Conservation (phyloP, 2,113 vertebrate species). For the Dermatemys mawii region DNA sequence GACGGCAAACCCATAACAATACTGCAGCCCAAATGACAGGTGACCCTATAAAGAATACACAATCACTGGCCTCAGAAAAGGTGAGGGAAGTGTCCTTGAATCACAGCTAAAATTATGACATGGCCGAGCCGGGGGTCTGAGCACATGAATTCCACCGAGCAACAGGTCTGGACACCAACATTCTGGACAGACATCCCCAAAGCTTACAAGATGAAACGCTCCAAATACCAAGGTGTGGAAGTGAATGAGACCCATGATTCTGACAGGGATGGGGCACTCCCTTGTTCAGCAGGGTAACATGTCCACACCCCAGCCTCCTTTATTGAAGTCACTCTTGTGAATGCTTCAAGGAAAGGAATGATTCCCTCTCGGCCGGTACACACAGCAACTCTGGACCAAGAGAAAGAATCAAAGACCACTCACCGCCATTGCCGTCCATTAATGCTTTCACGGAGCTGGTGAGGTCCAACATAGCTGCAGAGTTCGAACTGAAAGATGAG, state of each 20-base stretch:
- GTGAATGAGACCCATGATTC: not conserved
- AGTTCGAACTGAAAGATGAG: conserved; percentile 79
- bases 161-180: conserved; percentile 3
- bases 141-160: conserved; percentile 56
- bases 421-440: conserved; percentile 85
- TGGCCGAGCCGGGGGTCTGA: conserved; percentile 26
- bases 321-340: not conserved
- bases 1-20: not conserved
- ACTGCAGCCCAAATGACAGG: not conserved
- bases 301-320: conserved; percentile 28
- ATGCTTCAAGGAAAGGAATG: conserved; percentile 13
- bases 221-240: not conserved
- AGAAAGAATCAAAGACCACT: conserved; percentile 38
- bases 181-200: conserved; percentile 36
- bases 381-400: too few relatives aligned
- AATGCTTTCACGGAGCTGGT: conserved; percentile 86
- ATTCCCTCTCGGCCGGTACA: not conserved
- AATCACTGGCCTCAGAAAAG: not conserved
- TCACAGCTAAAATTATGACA: conserved; percentile 2
- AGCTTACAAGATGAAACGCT: conserved; percentile 43
- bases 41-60: not conserved
- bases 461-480: conserved; percentile 84
- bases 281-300: conserved; percentile 13
- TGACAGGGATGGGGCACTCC: not conserved
- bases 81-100: not conserved